phyloP scores from a whole-genome alignment of 2,113 vertebrate species.

The Oxygymnocypris stewartii region DNA sequence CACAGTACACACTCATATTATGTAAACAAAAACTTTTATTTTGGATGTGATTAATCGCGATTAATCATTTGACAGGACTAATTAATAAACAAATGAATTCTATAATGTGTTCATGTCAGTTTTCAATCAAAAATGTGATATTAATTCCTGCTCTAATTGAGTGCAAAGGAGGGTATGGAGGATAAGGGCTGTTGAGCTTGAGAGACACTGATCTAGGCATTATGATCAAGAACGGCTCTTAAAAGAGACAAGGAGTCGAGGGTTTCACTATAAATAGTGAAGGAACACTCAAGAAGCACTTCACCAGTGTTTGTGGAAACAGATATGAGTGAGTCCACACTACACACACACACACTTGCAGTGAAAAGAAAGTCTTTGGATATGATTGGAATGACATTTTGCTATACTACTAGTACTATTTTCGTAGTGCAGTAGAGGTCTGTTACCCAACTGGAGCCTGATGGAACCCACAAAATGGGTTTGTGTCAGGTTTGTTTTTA shows the following conservation, averaged over 20 bases:
- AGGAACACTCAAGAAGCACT: not conserved
- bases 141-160: not conserved
- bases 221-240: not conserved
- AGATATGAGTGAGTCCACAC: not conserved
- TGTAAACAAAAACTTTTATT: no score
- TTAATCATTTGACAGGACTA: no score
- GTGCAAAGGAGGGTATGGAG: not conserved
- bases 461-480: not conserved
- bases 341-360: not conserved
- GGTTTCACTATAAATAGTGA: slow-evolving; percentile 5
- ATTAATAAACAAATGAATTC: not conserved
- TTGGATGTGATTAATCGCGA: no score
- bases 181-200: not conserved
- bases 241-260: slow-evolving; percentile 1
- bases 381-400: not conserved
- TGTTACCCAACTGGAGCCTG: not conserved
- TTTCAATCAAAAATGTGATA: not conserved
- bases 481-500: not conserved
- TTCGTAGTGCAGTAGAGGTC: not conserved
- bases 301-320: not conserved
- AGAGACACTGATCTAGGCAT: not conserved
- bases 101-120: not conserved
- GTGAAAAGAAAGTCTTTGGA: not conserved
- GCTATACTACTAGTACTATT: not conserved
- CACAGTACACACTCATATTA: no score